Base-by-base conservation (phyloP, 1,140 invertebrate genomes). In the Drosophila pallidifrons region DNA sequence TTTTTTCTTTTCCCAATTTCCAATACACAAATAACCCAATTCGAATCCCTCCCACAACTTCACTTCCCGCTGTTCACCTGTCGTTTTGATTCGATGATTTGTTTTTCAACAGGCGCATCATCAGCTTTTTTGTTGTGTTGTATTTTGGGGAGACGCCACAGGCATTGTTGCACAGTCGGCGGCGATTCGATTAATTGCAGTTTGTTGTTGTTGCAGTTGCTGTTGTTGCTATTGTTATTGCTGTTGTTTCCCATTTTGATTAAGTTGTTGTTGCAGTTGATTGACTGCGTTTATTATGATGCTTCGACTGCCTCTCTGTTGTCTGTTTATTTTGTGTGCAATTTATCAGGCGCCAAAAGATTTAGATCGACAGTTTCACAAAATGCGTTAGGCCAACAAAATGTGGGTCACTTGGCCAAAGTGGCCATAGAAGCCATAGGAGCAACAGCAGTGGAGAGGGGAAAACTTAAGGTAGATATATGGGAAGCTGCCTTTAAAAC, bases 341-440 rank as follows among this genome's bases (percentile, higher is more conserved):
- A 68, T 82, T 83, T 77, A 66, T 67, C 59, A 75, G 83, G 83
- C 85, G 83, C 80, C 80, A 89, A 88, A 72, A 80, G 73, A 80
- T 82, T 69, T 72, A 65, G 59, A 75, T 54, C 49, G 68, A 67
- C 70, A 54, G 75, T 57, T 75, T 6, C 51, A 77, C 30, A 61
- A 61, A 49, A 79, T 83, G 64, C 45, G 68, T 57, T 47, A 25
- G 38, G 52, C 67, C 67, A 41, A 55, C 67, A 45, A 55, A 64
- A 83, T 68, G 54, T 80, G 55, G 83, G 79, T 77, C 68, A 79
- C 51, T 70, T 59, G 64, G 28, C 8, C 51, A 64, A 32, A 45
- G 25, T 38, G 35, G 35, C 35, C 7, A 38, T 38, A 38, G 35
- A 32, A 32, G 7, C 7, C 32, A 32, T 32, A 32, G 1, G 7